A percentile compares a stretch with the other conserved stretches of the same genome.
phyloP scores from a whole-genome alignment of 2,797 vertebrate species.

The Phrynocephalus forsythii region DNA sequence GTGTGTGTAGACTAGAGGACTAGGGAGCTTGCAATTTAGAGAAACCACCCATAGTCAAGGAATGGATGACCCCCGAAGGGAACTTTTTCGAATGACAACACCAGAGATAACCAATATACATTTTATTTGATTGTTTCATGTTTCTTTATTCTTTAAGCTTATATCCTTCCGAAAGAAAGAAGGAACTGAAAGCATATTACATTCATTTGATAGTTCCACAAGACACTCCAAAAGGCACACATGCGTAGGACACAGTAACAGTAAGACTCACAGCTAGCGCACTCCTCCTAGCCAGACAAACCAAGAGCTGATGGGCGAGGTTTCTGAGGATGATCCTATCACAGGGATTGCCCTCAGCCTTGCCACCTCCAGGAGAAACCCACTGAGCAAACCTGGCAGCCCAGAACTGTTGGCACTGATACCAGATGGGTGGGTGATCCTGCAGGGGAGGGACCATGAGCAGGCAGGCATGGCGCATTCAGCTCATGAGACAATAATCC shows the following conservation, averaged over 20 bases:
- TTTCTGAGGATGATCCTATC: too few relatives aligned
- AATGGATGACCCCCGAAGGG: not conserved
- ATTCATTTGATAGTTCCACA: not conserved
- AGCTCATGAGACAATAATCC: not conserved
- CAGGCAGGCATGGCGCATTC: not conserved
- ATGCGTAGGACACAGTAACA: not conserved
- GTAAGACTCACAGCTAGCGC: too few relatives aligned
- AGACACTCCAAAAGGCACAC: not conserved
- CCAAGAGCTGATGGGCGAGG: not conserved
- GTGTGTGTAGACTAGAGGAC: not conserved
- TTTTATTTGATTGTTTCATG: not conserved
- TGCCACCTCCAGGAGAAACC: not conserved
- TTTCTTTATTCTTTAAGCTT: not conserved
- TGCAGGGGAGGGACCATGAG: too few relatives aligned
- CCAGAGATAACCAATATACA: not conserved
- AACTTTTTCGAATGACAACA: not conserved
- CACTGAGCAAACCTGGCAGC: too few relatives aligned
- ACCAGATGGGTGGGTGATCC: too few relatives aligned
- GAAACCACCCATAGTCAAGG: not conserved
- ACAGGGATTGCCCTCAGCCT: not conserved
- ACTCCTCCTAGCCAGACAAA: too few relatives aligned
- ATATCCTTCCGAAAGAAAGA: not conserved
- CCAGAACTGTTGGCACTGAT: too few relatives aligned
- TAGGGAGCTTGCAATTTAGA: not conserved
- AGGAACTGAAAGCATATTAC: not conserved